phyloP scores from a whole-genome alignment of 2,888 invertebrate species.

The Perdita meconis region DNA sequence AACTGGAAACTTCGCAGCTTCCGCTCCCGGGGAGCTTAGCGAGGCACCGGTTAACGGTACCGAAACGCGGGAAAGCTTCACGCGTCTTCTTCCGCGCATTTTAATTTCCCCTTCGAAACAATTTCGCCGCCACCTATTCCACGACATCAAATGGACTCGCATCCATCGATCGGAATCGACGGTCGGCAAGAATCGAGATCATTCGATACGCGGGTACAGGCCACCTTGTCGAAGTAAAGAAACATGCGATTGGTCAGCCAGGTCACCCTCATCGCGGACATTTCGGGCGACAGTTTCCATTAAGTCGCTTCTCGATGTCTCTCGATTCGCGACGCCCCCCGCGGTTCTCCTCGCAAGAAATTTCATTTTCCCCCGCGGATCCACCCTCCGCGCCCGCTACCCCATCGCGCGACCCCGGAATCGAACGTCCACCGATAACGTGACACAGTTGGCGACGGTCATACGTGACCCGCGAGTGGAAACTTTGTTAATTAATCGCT shows the following conservation, averaged over 20 bases:
- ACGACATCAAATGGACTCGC: background rate
- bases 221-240: constrained; percentile 31
- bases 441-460: constrained; percentile 45
- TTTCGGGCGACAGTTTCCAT: constrained; percentile 67
- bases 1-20: constrained; percentile 15
- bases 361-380: constrained; percentile 50
- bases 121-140: background rate
- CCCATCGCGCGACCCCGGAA: background rate
- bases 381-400: background rate
- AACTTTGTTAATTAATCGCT: constrained; percentile 76
- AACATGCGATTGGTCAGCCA: constrained; percentile 53
- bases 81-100: constrained; percentile 2
- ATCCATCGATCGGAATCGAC: too few species aligned
- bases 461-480: constrained; percentile 37
- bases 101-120: constrained; percentile 1
- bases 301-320: constrained; percentile 40
- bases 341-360: constrained; percentile 52
- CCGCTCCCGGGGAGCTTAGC: background rate
- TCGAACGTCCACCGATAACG: background rate
- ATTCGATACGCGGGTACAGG: background rate
- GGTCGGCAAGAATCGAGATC: background rate
- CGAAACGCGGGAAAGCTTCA: constrained; percentile 31
- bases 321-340: constrained; percentile 23
- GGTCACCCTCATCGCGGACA: constrained; percentile 35
- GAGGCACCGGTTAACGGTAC: constrained; percentile 23